A percentile compares a stretch with the other conserved stretches of the same genome.
Evolutionary conservation across 2,113 vertebrate species (phyloP).

Genomic region (Gulo gulo): DNA sequence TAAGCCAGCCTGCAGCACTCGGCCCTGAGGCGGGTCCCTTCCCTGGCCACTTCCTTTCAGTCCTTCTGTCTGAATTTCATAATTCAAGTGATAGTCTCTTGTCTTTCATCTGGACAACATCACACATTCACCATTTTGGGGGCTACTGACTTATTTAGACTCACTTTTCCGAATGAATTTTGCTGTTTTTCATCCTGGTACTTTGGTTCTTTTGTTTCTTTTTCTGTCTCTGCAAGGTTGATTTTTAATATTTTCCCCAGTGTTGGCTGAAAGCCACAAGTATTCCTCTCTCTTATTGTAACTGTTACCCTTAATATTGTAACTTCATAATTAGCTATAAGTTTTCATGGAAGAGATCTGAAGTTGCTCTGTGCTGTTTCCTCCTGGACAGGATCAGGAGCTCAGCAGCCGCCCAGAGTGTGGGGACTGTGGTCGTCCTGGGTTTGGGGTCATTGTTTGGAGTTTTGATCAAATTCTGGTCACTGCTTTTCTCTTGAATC

Average conservation of each 20-base stretch:
- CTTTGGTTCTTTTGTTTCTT: neutral
- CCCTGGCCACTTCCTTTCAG: neutral
- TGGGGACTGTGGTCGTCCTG: rapidly evolving
- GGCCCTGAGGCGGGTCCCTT: rapidly evolving
- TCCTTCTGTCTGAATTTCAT: too few species aligned
- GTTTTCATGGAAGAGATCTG: neutral
- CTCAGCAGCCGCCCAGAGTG: rapidly evolving
- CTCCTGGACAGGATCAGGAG: neutral
- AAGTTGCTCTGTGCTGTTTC: neutral
- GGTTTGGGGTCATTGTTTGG: rapidly evolving
- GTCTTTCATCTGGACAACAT: neutral
- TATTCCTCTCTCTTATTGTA: neutral
- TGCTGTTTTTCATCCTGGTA: neutral
- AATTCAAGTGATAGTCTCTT: neutral
- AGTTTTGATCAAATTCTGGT: neutral
- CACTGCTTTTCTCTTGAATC: neutral
- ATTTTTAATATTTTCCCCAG: neutral
- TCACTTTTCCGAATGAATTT: neutral
- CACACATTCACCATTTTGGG: neutral
- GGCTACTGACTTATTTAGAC: neutral
- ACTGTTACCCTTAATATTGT: neutral
- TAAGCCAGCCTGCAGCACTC: neutral
- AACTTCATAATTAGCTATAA: too few species aligned
- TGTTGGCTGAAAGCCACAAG: neutral
- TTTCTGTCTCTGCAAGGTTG: neutral